phyloP scores from a whole-genome alignment of 2,797 vertebrate genomes.

The Pachyuromys duprasi region DNA sequence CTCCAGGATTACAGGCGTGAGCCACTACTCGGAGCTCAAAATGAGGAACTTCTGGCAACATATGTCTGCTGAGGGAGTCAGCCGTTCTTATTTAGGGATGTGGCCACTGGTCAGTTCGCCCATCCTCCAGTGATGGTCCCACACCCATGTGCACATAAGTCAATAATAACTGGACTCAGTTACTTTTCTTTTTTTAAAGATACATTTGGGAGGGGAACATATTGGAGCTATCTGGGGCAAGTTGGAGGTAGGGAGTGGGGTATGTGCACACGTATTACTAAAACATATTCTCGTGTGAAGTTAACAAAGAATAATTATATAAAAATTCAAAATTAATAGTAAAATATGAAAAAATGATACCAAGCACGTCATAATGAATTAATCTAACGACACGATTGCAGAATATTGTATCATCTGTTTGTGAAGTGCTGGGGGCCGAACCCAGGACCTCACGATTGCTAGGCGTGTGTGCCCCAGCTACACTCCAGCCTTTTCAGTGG shows the following conservation, averaged over 20 bases:
- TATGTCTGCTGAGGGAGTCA: not conserved
- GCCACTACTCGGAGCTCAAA: not conserved
- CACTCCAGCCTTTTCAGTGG: not conserved
- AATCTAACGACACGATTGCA: not conserved
- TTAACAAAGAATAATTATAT: not conserved
- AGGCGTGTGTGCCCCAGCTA: not conserved
- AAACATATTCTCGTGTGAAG: not conserved
- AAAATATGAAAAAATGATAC: not conserved
- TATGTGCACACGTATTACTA: not conserved
- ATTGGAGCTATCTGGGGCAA: not conserved
- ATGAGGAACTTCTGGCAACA: not conserved
- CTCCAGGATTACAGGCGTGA: not conserved
- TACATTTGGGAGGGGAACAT: not conserved
- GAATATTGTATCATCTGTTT: not conserved
- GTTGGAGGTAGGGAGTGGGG: not conserved
- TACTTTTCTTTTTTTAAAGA: not conserved
- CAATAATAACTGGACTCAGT: not conserved
- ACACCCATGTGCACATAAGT: not conserved
- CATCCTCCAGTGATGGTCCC: not conserved
- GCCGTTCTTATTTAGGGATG: not conserved
- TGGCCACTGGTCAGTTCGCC: not conserved
- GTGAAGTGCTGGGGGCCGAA: not conserved
- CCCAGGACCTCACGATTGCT: not conserved
- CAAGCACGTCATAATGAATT: not conserved
- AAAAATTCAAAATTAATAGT: not conserved